A percentile compares a stretch with the other conserved stretches of the same genome.
These are phyloP conservation scores for Chelonus formosanus DNA, from an alignment of 2,888 invertebrate species.

Conservation along the genomic window DNA sequence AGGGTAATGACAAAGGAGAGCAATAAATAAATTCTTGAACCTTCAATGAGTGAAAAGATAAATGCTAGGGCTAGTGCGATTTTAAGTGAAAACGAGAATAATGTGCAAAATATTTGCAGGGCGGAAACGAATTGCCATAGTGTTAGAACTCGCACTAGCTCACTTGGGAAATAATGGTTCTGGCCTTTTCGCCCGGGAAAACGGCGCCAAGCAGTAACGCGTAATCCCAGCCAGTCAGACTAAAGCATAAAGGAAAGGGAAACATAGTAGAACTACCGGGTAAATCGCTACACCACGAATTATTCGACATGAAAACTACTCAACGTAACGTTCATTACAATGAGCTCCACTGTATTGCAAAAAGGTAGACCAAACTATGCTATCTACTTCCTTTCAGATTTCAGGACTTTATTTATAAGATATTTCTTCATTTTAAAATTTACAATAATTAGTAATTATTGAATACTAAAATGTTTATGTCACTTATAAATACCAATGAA, in stretches of 20 bases:
- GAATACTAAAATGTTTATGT: too few relatives aligned
- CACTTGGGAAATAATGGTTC: conserved; percentile 22
- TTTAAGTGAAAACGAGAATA: conserved; percentile 13
- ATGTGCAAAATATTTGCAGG: conserved; percentile 23
- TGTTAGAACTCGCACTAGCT: conserved; percentile 17
- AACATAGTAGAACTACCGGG: conserved; percentile 1
- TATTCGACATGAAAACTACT: conserved; percentile 30
- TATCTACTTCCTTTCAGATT: too few relatives aligned
- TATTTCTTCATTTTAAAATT: too few relatives aligned
- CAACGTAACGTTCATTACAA: conserved; percentile 31
- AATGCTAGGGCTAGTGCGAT: not conserved
- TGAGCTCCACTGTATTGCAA: conserved; percentile 20
- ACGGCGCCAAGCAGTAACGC: conserved; percentile 8
- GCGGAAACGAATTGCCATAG: conserved; percentile 26
- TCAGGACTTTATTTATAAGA: too few relatives aligned
- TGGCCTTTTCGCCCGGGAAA: conserved; percentile 21
- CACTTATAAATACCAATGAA: too few relatives aligned
- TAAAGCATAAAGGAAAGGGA: not conserved
- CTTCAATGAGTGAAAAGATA: not conserved
- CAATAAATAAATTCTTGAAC: not conserved
- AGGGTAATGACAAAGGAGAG: conserved; percentile 28
- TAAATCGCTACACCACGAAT: conserved; percentile 17
- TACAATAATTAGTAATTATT: too few relatives aligned
- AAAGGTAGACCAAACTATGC: conserved; percentile 8
- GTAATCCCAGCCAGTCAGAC: conserved; percentile 12